Base-by-base conservation (phyloP, 2,888 invertebrate species). In the Amphipoea lucens region DNA sequence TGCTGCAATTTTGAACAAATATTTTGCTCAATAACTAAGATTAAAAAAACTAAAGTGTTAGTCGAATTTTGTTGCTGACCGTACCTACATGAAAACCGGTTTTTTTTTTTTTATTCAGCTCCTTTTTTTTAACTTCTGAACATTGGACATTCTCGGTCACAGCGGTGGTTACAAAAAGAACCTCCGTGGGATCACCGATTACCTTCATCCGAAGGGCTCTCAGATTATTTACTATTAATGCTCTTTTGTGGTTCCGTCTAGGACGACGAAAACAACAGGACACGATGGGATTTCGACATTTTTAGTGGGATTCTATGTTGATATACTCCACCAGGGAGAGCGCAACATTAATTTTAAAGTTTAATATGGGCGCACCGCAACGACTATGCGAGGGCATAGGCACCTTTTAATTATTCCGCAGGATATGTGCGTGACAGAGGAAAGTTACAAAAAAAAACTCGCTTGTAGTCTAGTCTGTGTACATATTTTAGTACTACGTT, bases 301-400 rank as follows among this genome's bases (percentile, higher is more conserved):
- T 85, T 88, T 84, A 89, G 90, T 87, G 82, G 77, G 73, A 86
- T 87, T 78, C 73, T 83, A 85, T 86, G 90, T 90, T 85, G 85
- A 79, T 87, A 85, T 83, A 82, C 80, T 83, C 76, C 80, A 78
- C 87, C 40, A 66, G 45, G 80, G 79, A 79, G 71, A 76, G 42
- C 60, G 75, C 40, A 71, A 74, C 81, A 85, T 90, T 87, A 86
- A 90, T 88, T 90, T 90, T 87, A 89, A 90, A 90, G 84, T 90
- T 88, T 90, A 87, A 90, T 87, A 85, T 69, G 83, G 14, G 66
- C 72, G 75, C 75, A 79, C 78, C 82, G 62, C 82, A 80, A 75
- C 75, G 69, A 75, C 76, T 73, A 67, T 71, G 63, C 78, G 75
- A 78, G 86, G 81, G 75, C 71, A 85, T 83, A 82, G 81, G 70